Conservation (phyloP, 2,888 invertebrate species). For the Melanostoma mellinum region DNA sequence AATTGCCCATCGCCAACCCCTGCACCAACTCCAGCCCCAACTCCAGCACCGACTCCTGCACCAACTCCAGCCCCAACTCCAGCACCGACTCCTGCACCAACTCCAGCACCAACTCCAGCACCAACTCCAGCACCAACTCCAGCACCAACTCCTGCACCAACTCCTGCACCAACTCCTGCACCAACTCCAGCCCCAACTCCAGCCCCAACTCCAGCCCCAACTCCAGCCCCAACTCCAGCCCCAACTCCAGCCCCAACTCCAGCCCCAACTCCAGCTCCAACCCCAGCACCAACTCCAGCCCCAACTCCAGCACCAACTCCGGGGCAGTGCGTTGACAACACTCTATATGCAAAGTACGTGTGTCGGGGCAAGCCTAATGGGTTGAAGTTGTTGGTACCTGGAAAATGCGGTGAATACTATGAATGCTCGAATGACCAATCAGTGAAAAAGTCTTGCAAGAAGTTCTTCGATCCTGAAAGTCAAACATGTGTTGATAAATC, state of each 20-base stretch:
- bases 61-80: conserved; percentile 1
- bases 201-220: neutral
- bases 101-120: too few species aligned
- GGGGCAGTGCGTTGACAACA: conserved; percentile 73
- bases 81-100: too few species aligned
- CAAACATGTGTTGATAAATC: conserved; percentile 76
- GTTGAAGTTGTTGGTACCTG: conserved; percentile 77
- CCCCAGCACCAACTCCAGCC: neutral
- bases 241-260: neutral
- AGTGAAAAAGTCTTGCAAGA: conserved; percentile 72
- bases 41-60: too few species aligned
- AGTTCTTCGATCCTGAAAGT: conserved; percentile 74
- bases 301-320: neutral
- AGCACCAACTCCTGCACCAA: neutral
- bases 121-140: too few species aligned
- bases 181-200: conserved; percentile 9
- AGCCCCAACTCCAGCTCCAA: neutral
- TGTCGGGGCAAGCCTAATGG: conserved; percentile 76
- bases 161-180: conserved; percentile 11
- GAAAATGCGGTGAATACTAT: conserved; percentile 78
- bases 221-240: neutral
- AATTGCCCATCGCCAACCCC: neutral
- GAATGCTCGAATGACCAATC: conserved; percentile 76
- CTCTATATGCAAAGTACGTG: conserved; percentile 76
- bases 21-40: too few species aligned